A percentile compares a stretch with the other conserved stretches of the same genome.
phyloP scores from a whole-genome alignment of 1,140 invertebrate genomes.

The Mactra quadrangularis region DNA sequence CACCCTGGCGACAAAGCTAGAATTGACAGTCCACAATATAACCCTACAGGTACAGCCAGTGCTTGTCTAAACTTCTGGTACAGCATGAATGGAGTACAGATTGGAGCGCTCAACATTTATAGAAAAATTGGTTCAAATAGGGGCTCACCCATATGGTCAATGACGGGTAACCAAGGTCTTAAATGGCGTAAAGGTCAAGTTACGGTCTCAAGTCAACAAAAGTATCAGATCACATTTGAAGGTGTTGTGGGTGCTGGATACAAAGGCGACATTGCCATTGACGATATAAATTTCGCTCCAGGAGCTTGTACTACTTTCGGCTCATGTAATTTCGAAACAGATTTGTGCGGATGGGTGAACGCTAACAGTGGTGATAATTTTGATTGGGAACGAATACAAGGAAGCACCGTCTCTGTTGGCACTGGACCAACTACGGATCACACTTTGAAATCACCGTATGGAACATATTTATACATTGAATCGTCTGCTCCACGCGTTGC shows the following conservation, averaged over 20 bases:
- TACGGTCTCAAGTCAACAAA: conserved; percentile 57
- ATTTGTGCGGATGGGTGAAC: conserved; percentile 78
- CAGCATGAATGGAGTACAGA: conserved; percentile 89
- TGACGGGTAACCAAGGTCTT: conserved; percentile 69
- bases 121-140: conserved; percentile 45
- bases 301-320: conserved; percentile 67
- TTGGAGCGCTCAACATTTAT: conserved; percentile 76
- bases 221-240: conserved; percentile 73
- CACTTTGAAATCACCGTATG: conserved; percentile 69
- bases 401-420: conserved; percentile 59
- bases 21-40: conserved; percentile 67
- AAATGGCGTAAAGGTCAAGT: conserved; percentile 72
- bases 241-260: conserved; percentile 70
- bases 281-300: conserved; percentile 66
- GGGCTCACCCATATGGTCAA: conserved; percentile 65
- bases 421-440: conserved; percentile 76
- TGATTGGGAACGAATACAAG: conserved; percentile 78
- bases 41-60: conserved; percentile 62
- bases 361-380: conserved; percentile 73
- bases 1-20: conserved; percentile 73
- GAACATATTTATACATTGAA: conserved; percentile 81
- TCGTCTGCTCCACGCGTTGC: conserved; percentile 71
- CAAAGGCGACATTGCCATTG: conserved; percentile 71
- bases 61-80: conserved; percentile 86
- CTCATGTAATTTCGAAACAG: conserved; percentile 80